Evolutionary conservation across 2,797 vertebrate species (phyloP), one percentile per base, ranked within the genome.

Genomic region (Antrozous pallidus): DNA sequence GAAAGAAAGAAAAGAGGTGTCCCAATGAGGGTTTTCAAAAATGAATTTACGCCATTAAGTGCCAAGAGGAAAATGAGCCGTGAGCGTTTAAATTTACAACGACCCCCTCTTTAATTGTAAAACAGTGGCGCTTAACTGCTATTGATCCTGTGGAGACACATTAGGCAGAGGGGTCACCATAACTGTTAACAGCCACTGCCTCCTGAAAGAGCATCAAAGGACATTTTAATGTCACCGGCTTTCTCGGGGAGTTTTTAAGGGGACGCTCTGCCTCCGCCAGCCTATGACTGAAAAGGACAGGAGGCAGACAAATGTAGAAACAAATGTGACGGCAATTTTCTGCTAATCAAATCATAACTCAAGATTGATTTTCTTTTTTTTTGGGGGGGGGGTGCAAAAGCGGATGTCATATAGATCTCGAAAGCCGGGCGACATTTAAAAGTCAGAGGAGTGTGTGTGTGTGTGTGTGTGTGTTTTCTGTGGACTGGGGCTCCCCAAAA

Each of bases 151-250:
- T 97, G 98, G 98, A 99, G 99, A 99, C 99, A 98, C 99, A 99
- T 99, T 99, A 99, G 99, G 99, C 99, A 99, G 98, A 98, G 98
- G 99, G 99, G 99, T 99, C 99, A 99, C 99, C 99, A 99, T 99
- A 99, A 99, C 99, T 99, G 99, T 99, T 99, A 99, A 99, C 99
- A 99, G 99, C 99, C 99, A 98, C 99, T 99, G 99, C 99, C 99
- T 99, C 99, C 99, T 98, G 98, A 99, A 99, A 99, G 98, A 99
- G 99, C 99, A 99, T 99, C 99, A 99, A 99, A 99, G 99, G 99
- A 99, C 99, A 99, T 99, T 99, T 99, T 99, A 99, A 99, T 99
- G 99, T 99, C 99, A 99, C 98, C 96, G 98, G 99, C 99, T 99
- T 99, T 99, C 99, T 99, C 98, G 94, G 99, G 99, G 99, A 99